A percentile compares a stretch with the other conserved stretches of the same genome.
phyloP scores from a whole-genome alignment of 2,797 vertebrate species.

The Urosaurus nigricauda region DNA sequence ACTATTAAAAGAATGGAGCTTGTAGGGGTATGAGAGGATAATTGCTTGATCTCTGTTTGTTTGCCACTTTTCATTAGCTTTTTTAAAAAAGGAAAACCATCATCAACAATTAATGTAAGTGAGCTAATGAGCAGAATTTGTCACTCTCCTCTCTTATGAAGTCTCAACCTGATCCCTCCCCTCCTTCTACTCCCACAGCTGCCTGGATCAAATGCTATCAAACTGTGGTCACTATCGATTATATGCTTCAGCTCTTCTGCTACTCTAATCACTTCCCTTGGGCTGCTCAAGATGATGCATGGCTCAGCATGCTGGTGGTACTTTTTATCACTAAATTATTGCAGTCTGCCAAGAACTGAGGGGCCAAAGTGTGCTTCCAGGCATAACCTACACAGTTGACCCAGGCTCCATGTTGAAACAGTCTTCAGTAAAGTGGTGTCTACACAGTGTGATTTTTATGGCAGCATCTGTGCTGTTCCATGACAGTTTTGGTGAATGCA shows the following conservation, averaged over 20 bases:
- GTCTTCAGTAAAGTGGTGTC: background rate
- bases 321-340: slow-evolving; percentile 21
- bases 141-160: background rate
- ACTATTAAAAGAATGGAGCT: slow-evolving; percentile 42
- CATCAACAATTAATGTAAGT: slow-evolving; percentile 9
- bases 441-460: background rate
- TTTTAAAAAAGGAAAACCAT: slow-evolving; percentile 14
- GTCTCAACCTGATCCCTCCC: background rate
- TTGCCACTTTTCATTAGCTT: slow-evolving; percentile 18
- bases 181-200: background rate
- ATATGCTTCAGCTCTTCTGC: slow-evolving; percentile 22
- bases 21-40: background rate
- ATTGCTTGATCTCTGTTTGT: slow-evolving; percentile 28
- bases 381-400: background rate
- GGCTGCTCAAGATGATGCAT: slow-evolving; percentile 34
- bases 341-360: fast-evolving
- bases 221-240: slow-evolving; percentile 1
- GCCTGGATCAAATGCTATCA: slow-evolving; percentile 33
- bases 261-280: background rate
- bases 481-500: no score
- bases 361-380: background rate
- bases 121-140: slow-evolving; percentile 18
- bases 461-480: background rate
- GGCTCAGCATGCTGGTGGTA: background rate
- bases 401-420: no score